Evolutionary conservation across 2,113 vertebrate genomes (phyloP).

Genomic region (Rhagologus leucostigma): DNA sequence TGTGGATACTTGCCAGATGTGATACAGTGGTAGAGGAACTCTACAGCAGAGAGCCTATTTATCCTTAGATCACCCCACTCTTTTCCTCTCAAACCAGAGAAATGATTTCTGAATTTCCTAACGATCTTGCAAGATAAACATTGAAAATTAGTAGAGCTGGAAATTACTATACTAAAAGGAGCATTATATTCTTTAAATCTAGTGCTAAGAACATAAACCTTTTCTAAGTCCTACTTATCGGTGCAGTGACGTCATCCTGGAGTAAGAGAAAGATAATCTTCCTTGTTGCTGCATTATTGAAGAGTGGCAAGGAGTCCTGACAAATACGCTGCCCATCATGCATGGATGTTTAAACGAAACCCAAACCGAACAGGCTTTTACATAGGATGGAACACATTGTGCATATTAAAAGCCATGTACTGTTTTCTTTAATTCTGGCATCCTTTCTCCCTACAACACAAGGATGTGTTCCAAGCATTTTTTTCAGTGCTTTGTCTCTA

Average conservation of each 20-base stretch:
- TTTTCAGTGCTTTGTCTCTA: neutral
- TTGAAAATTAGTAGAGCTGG: conserved; percentile 20
- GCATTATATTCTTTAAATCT: conserved; percentile 54
- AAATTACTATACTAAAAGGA: conserved; percentile 30
- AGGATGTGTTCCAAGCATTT: neutral
- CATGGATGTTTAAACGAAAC: neutral
- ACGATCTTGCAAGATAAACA: conserved; percentile 25
- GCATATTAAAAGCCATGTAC: neutral
- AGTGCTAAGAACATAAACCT: conserved; percentile 60
- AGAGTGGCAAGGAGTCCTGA: conserved; percentile 7
- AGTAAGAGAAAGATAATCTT: conserved; percentile 51
- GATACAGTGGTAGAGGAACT: conserved; percentile 13
- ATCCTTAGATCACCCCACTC: conserved; percentile 56
- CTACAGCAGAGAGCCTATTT: conserved; percentile 13
- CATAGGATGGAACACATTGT: neutral
- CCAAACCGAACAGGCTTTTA: neutral
- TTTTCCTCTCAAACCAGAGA: conserved; percentile 7
- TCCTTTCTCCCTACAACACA: neutral
- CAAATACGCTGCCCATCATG: neutral
- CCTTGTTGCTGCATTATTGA: conserved; percentile 1
- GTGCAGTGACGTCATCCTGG: conserved; percentile 37
- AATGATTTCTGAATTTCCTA: conserved; percentile 45
- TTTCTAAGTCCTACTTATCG: conserved; percentile 44
- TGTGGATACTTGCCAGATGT: conserved; percentile 45
- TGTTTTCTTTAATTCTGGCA: neutral